These are phyloP conservation scores for Xestia rhomboidea DNA, from an alignment of 2,888 invertebrate species.

Conservation along the genomic window DNA sequence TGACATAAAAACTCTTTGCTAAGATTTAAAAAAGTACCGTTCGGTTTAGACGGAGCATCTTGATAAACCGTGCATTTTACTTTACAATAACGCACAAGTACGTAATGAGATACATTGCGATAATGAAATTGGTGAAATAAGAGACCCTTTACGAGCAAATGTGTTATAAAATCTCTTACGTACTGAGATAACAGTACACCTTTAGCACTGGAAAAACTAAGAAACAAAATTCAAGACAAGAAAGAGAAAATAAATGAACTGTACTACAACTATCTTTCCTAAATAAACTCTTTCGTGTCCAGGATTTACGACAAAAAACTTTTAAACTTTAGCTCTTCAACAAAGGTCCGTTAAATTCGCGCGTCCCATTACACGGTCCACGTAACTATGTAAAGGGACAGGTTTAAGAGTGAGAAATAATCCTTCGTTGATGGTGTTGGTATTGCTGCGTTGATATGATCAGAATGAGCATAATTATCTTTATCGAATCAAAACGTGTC, in stretches of 20 bases:
- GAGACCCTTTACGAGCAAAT: too few species aligned
- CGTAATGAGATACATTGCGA: too few species aligned
- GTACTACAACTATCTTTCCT: conserved; percentile 33
- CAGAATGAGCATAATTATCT: background rate
- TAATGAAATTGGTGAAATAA: too few species aligned
- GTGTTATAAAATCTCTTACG: too few species aligned
- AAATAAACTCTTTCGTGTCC: conserved; percentile 50
- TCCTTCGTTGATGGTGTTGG: background rate
- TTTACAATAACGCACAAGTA: too few species aligned
- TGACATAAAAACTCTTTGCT: too few species aligned
- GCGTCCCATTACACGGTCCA: conserved; percentile 69
- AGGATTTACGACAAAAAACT: conserved; percentile 60
- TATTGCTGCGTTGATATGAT: background rate
- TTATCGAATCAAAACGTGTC: background rate
- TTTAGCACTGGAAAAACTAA: background rate
- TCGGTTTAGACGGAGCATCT: too few species aligned
- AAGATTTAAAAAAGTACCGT: too few species aligned
- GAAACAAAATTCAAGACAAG: conserved; percentile 16
- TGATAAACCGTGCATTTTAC: too few species aligned
- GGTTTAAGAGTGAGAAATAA: background rate
- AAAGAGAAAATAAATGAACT: conserved; percentile 29
- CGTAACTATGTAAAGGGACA: conserved; percentile 43
- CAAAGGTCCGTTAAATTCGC: conserved; percentile 66
- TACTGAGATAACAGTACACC: background rate
- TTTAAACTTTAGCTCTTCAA: conserved; percentile 61